Evolutionary conservation across 2,113 vertebrate genomes (phyloP).

Genomic region (Mohoua ochrocephala): DNA sequence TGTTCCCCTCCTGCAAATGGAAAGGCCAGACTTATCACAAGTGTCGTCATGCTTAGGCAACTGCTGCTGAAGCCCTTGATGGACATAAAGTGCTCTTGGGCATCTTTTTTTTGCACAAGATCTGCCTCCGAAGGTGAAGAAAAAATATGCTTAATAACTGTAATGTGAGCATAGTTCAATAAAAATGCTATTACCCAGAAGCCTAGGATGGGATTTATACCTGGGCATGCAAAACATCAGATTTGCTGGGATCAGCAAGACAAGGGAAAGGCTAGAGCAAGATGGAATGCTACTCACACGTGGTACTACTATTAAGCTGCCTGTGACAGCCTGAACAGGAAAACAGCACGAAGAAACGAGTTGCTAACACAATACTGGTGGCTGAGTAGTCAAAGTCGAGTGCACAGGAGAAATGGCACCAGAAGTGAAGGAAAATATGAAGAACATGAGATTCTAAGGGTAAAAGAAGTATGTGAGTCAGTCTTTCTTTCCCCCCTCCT

Average conservation of each 20-base stretch:
- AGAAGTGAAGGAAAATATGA: not conserved
- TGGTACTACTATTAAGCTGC: not conserved
- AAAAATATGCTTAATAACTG: not conserved
- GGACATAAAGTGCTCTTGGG: not conserved
- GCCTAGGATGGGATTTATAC: not conserved
- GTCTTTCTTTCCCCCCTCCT: not conserved
- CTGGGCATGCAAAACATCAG: not conserved
- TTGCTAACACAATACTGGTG: not conserved
- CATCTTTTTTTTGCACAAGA: not conserved
- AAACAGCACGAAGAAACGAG: fast-evolving
- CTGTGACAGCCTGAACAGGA: not conserved
- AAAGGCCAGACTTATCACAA: not conserved
- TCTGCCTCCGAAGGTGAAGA: not conserved
- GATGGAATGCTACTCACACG: not conserved
- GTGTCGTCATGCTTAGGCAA: not conserved
- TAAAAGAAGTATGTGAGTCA: not conserved
- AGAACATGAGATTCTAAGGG: not conserved
- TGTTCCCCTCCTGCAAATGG: not conserved
- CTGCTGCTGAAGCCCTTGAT: not conserved
- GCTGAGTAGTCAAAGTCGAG: not conserved
- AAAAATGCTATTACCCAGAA: not conserved
- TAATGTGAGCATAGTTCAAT: not conserved
- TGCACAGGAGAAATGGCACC: not conserved
- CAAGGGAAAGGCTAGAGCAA: not conserved
- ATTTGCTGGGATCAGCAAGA: not conserved